Conservation (phyloP, 2,113 vertebrate species). For the Danionella cerebrum region DNA sequence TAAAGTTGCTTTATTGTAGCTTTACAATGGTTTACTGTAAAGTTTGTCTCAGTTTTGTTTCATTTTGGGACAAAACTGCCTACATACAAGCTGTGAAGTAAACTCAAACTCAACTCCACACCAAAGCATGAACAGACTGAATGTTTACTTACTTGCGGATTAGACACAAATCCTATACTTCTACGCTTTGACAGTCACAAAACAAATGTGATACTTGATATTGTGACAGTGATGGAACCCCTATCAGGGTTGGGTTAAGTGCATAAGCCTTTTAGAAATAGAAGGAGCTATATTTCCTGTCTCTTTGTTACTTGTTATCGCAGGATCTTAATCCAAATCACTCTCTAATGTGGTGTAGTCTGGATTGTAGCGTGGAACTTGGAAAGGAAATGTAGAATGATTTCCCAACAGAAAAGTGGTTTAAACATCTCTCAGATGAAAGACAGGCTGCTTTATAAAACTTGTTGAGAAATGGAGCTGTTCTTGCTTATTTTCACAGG, state of each 20-base stretch:
- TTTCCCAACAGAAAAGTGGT: too few relatives aligned
- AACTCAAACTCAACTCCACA: not conserved
- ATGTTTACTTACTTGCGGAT: not conserved
- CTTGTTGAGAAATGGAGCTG: not conserved
- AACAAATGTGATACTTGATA: not conserved
- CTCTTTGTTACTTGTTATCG: not conserved
- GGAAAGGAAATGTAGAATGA: too few relatives aligned
- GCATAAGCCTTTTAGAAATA: not conserved
- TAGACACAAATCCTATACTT: not conserved
- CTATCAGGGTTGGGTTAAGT: not conserved
- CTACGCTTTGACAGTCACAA: not conserved
- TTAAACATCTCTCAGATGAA: not conserved
- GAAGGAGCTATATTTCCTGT: not conserved
- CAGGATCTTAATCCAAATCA: too few relatives aligned
- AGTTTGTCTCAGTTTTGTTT: too few relatives aligned
- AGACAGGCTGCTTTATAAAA: not conserved
- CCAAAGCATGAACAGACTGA: not conserved
- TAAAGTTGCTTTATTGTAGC: too few relatives aligned
- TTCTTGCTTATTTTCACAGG: constrained; percentile 1
- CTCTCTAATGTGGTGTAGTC: too few relatives aligned
- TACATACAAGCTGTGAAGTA: too few relatives aligned
- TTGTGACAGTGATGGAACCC: constrained; percentile 3
- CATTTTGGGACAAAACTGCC: too few relatives aligned
- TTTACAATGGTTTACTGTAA: too few relatives aligned
- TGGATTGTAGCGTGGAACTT: too few relatives aligned